These are phyloP conservation scores for Tiliacea aurago DNA, from an alignment of 2,888 invertebrate genomes.

Conservation along the genomic window DNA sequence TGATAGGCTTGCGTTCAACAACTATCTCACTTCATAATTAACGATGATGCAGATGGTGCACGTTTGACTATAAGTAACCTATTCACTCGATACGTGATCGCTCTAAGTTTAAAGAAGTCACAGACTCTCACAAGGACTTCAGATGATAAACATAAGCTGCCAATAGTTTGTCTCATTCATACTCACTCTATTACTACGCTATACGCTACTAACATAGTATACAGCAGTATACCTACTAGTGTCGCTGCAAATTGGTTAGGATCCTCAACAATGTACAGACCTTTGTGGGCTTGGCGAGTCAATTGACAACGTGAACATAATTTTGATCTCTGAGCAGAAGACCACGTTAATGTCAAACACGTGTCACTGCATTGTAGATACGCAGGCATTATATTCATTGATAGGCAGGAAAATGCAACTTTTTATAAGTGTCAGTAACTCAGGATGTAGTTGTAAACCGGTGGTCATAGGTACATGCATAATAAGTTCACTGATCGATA, in stretches of 20 bases:
- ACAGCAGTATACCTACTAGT: slow-evolving; percentile 20
- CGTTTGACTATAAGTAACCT: not conserved
- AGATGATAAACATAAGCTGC: not conserved
- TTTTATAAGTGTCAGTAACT: not conserved
- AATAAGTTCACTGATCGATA: not conserved
- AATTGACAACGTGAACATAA: slow-evolving; percentile 24
- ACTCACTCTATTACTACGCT: not conserved
- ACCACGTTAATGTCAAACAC: not conserved
- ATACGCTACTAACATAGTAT: not conserved
- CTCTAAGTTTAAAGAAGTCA: not conserved
- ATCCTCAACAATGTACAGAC: slow-evolving; percentile 41
- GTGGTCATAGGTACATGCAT: not conserved
- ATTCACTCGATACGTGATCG: not conserved
- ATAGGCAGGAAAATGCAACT: not conserved
- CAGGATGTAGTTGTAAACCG: not conserved
- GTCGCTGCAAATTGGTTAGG: slow-evolving; percentile 48
- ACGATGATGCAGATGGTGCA: not conserved
- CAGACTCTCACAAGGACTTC: not conserved
- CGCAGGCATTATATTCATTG: not conserved
- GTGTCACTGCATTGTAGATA: slow-evolving; percentile 5
- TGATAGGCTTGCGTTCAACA: not conserved
- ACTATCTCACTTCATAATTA: not conserved
- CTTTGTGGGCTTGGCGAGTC: slow-evolving; percentile 29
- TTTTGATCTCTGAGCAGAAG: not conserved
- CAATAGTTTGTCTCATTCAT: slow-evolving; percentile 4